Evolutionary conservation across 1,140 invertebrate species (phyloP).

Genomic region (Drosophila ficusphila): DNA sequence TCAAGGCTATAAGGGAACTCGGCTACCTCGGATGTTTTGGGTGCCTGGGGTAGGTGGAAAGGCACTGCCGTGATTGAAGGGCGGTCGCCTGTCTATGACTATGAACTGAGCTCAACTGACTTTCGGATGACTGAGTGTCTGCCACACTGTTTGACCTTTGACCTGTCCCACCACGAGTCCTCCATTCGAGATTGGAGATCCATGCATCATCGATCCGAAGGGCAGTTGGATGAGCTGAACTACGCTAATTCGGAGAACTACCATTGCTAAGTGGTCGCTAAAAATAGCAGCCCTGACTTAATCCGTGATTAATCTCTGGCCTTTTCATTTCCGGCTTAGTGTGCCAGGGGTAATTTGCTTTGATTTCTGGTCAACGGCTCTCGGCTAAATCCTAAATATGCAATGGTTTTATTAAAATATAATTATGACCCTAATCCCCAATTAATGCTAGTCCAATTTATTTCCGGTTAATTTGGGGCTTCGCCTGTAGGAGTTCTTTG

Average conservation of each 20-base stretch:
- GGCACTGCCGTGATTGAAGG: slow-evolving; percentile 55
- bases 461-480: slow-evolving; percentile 24
- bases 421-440: slow-evolving; percentile 1
- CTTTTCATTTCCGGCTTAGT: neutral
- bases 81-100: slow-evolving; percentile 26
- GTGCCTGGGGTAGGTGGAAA: neutral
- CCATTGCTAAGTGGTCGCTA: neutral
- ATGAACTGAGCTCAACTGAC: too few species aligned
- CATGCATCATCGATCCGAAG: neutral
- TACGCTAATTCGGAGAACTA: neutral
- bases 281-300: neutral
- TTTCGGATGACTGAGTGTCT: slow-evolving; percentile 25
- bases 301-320: neutral
- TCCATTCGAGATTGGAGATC: too few species aligned
- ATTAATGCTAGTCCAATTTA: slow-evolving; percentile 20
- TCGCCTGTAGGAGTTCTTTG: neutral
- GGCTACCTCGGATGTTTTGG: neutral
- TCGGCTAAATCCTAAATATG: slow-evolving; percentile 3
- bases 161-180: neutral
- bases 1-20: slow-evolving; percentile 16
- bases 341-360: neutral
- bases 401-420: neutral
- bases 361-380: neutral
- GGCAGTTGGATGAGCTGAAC: neutral
- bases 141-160: slow-evolving; percentile 26